A percentile compares a stretch with the other conserved stretches of the same genome.
phyloP scores from a whole-genome alignment of 2,888 invertebrate species.

The Neria commutata region DNA sequence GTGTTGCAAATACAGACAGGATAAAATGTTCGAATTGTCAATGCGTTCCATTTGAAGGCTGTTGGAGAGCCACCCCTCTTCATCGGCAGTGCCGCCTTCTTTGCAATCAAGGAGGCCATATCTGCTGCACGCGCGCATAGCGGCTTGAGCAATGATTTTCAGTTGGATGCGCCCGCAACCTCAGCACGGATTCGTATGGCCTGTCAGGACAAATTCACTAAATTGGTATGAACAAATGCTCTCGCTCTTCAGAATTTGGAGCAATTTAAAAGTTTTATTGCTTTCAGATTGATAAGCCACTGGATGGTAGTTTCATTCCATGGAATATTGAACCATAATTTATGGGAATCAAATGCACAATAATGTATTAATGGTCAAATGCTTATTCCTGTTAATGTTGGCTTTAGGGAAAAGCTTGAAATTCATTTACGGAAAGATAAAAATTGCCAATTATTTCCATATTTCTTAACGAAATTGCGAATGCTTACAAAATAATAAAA shows the following conservation, averaged over 20 bases:
- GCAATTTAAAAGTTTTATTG: slow-evolving; percentile 40
- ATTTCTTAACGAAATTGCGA: too few relatives aligned
- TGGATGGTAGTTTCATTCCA: slow-evolving; percentile 66
- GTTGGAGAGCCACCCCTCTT: slow-evolving; percentile 96
- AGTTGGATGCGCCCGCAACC: slow-evolving; percentile 84
- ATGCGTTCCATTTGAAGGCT: slow-evolving; percentile 68
- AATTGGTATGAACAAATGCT: slow-evolving; percentile 67
- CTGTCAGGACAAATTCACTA: slow-evolving; percentile 82
- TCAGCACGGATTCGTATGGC: slow-evolving; percentile 88
- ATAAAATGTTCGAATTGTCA: background rate
- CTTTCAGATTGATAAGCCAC: slow-evolving; percentile 66
- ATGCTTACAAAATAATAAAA: too few relatives aligned
- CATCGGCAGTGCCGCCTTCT: slow-evolving; percentile 84
- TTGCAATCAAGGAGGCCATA: slow-evolving; percentile 89
- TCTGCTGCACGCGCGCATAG: slow-evolving; percentile 76
- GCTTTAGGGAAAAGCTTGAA: too few relatives aligned
- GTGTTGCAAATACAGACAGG: slow-evolving; percentile 2
- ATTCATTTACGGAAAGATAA: too few relatives aligned
- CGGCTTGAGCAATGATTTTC: slow-evolving; percentile 66
- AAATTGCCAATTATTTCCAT: too few relatives aligned
- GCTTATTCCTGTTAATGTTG: background rate
- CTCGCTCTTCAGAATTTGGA: background rate
- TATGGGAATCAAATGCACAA: background rate
- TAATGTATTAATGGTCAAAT: too few relatives aligned
- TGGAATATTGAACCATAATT: slow-evolving; percentile 72